Evolutionary conservation across 1,140 invertebrate species (phyloP), one percentile per base, ranked within the genome.

Genomic region (Drosophila nikananu): DNA sequence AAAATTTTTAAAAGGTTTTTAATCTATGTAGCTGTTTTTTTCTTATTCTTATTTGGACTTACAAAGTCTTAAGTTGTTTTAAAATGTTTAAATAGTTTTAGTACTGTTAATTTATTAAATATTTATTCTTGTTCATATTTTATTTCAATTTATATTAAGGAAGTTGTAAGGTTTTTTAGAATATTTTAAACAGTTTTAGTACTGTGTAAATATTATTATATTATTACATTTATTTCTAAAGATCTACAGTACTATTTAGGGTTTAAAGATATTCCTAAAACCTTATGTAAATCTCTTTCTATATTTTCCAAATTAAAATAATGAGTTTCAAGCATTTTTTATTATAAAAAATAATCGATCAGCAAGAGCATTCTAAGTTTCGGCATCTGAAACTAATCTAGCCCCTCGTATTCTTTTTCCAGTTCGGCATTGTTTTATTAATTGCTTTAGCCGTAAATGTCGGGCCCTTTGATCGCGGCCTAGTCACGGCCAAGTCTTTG

Each of bases 401-500:
- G 2, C 5, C 13, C 7, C 17, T 57, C 17, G 15, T 32, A n/a
- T 58, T 37, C 41, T 37, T 49, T 42, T 67, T 49, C 44, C 37
- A 17, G 35, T 66, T 83, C 25, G 65, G 32, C 66, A 72, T 87
- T 84, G 86, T 89, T 62, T 89, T 81, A 84, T 89, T 89, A 89
- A 89, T 89, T 86, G 77, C 61, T 62, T 60, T 83, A 77, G 81
- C 61, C 60, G 82, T 70, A 39, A 44, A 54, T 49, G 49, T 59
- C 61, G 46, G 42, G 51, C 66, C 46, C 86, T 89, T 89, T 90
- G 84, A 89, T 90, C 78, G 9, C 44, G 48, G 66, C 72, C 77
- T 81, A 89, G 73, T 90, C 84, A 90, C 63, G 84, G 84, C 71
- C 84, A 70, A 51, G 65, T 75, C 89, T 68, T 68, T 70, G 66